Conservation (phyloP, 2,113 vertebrate species). For the Neomonachus schauinslandi region DNA sequence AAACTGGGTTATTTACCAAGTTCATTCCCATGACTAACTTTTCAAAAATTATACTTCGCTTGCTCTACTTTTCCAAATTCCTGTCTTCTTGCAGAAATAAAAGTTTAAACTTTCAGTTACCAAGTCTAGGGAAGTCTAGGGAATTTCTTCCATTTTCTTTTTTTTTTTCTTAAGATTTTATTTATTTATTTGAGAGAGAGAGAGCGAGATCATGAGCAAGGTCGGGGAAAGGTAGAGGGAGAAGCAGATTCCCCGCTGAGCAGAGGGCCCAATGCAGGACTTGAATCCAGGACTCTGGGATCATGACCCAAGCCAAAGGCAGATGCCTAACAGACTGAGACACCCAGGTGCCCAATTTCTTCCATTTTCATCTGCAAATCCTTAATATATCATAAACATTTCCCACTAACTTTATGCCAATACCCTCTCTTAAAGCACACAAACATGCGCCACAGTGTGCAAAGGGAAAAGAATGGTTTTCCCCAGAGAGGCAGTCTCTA, state of each 20-base stretch:
- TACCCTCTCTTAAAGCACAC: neutral
- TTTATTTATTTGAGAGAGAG: neutral
- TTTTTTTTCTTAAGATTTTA: neutral
- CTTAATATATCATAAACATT: neutral
- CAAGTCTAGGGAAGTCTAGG: neutral
- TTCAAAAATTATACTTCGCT: neutral
- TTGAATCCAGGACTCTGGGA: neutral
- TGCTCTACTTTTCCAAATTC: conserved; percentile 12
- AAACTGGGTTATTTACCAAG: conserved; percentile 47
- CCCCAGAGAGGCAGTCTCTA: neutral
- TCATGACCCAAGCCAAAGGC: neutral
- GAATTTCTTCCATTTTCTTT: neutral
- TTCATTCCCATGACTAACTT: conserved; percentile 22
- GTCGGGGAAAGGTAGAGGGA: neutral
- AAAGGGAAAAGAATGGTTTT: neutral
- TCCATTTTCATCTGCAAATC: neutral
- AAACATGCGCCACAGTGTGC: neutral
- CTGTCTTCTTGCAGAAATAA: neutral
- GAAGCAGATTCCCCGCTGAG: neutral
- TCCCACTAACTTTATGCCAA: neutral
- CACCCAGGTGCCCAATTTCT: neutral
- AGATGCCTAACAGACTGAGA: neutral
- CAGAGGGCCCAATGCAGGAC: neutral
- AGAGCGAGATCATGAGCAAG: neutral
- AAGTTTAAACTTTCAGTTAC: neutral